phyloP scores from a whole-genome alignment of 2,888 invertebrate species.

The Agelastica alni region DNA sequence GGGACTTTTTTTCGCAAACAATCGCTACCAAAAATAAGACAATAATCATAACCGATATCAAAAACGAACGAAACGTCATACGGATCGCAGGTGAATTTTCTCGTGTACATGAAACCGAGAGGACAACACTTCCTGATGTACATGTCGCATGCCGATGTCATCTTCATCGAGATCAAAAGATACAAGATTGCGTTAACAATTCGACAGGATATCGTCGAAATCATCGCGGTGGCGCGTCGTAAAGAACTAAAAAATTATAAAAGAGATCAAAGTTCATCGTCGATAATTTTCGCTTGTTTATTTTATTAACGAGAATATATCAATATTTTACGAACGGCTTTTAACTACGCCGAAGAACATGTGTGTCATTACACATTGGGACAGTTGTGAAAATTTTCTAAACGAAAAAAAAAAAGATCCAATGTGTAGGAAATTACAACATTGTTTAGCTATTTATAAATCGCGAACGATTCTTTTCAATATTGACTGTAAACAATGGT shows the following conservation, averaged over 20 bases:
- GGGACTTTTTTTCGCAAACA: slow-evolving; percentile 22
- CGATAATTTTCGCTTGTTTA: slow-evolving; percentile 34
- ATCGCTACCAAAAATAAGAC: slow-evolving; percentile 21
- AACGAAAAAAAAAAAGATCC: too few species aligned
- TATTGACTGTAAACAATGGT: slow-evolving; percentile 2
- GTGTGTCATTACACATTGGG: slow-evolving; percentile 15
- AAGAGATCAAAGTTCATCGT: too few species aligned
- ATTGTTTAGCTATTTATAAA: not conserved
- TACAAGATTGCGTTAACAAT: not conserved
- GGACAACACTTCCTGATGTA: slow-evolving; percentile 37
- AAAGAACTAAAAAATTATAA: slow-evolving; percentile 26
- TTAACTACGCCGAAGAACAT: slow-evolving; percentile 7
- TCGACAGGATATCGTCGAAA: not conserved
- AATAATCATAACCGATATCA: slow-evolving; percentile 10
- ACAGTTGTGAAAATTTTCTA: slow-evolving; percentile 8
- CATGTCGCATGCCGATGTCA: not conserved
- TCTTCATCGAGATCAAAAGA: not conserved
- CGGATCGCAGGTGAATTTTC: slow-evolving; percentile 31
- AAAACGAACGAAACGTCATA: slow-evolving; percentile 6
- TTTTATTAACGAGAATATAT: slow-evolving; percentile 30
- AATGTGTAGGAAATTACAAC: too few species aligned
- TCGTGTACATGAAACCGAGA: slow-evolving; percentile 22
- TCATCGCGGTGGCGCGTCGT: slow-evolving; percentile 10
- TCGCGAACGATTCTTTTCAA: not conserved
- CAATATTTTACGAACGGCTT: slow-evolving; percentile 19